Base-by-base conservation (phyloP, 2,113 vertebrate genomes). In the Gobius niger region DNA sequence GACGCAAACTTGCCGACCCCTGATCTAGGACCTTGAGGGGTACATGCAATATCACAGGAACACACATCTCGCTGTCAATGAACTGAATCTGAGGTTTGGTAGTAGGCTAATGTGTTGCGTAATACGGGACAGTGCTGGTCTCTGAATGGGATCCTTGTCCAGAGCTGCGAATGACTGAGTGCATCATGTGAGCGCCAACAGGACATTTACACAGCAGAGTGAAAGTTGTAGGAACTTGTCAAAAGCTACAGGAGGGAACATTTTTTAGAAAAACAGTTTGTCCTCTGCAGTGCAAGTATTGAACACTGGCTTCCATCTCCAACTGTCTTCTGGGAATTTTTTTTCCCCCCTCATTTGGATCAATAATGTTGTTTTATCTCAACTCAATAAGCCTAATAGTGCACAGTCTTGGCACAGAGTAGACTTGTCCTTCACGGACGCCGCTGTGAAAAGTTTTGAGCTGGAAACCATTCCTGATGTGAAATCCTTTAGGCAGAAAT, bases 91-190 rank as follows among this genome's bases (percentile, higher is more conserved):
- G 44, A 54, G 68, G 19, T 24, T 69, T 56, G 61, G 65, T 63
- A 50, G 67, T 62, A 34, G 24, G 24, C 24, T 34, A 59, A 79
- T 71, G 61, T 44, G 68, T 81, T 79, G 78, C 51, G 41, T 75
- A 75, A 79, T 44, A 52, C 59, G 72, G 68, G 41, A 70, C 42
- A 16, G 54, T 71, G 77, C 53, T 56, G 65, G 50, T 50, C 60
- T 57, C 68, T 86, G 84, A 83, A 85, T 75, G 75, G 63, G 60
- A 70, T 52, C 13, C 50, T 85, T 79, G 83, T 87, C 68, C 42
- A 67, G 18, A 40, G n/a, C 64, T 68, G 47, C 44, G 46, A 11
- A n/a, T 62, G 15, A 61, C 59, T 54, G 24, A 63, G 18, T 65
- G 70, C 42, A 64, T 81, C 47, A 82, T 70, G 81, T 75, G 76